Evolutionary conservation across 2,113 vertebrate genomes (phyloP), one percentile per base, ranked within the genome.

Genomic region (Passer domesticus): DNA sequence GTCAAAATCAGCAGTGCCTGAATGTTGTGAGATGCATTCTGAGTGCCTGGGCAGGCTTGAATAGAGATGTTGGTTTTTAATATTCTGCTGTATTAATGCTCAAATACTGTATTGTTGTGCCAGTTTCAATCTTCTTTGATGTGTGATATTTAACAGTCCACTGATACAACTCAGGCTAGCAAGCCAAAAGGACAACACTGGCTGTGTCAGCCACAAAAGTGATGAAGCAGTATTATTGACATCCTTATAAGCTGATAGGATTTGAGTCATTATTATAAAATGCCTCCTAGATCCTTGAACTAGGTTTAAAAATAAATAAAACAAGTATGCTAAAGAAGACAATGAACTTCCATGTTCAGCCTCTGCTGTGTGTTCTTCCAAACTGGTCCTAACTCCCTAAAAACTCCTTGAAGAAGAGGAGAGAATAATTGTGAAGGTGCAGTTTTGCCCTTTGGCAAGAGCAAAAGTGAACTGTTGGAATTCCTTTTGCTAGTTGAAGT

Each of bases 191-290:
- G 83, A 46, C 76, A 78, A 27, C 44, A 31, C 7, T 49, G 49
- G 78, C 69, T 81, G 22, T 39, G 50, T 41, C 39, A 76, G 72
- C 39, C 67, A 39, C 21, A 53, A n/a, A 50, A 87, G 69, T 33
- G 74, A 79, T 84, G 80, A 92, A 90, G 41, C 86, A 72, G 83
- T 66, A 19, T 77, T 94, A 81, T 53, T 78, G 87, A 41, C 27
- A 55, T 66, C 33, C 70, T 67, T 72, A 17, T 5, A 55, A 72
- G 66, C 39, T 30, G 56, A 64, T 8, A 47, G 35, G 55, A 49
- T 81, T 90, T 77, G 82, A 93, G 53, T 83, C 44, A 31, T 82
- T 46, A 12, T 43, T 72, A 16, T 59, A 28, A 95, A 95, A 92
- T 72, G 52, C 53, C 15, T 76, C 84, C 70, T 28, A 23, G 7